A percentile compares a stretch with the other conserved stretches of the same genome.
Conservation (phyloP, 2,113 vertebrate genomes). For the Gallinago paraguaiae region DNA sequence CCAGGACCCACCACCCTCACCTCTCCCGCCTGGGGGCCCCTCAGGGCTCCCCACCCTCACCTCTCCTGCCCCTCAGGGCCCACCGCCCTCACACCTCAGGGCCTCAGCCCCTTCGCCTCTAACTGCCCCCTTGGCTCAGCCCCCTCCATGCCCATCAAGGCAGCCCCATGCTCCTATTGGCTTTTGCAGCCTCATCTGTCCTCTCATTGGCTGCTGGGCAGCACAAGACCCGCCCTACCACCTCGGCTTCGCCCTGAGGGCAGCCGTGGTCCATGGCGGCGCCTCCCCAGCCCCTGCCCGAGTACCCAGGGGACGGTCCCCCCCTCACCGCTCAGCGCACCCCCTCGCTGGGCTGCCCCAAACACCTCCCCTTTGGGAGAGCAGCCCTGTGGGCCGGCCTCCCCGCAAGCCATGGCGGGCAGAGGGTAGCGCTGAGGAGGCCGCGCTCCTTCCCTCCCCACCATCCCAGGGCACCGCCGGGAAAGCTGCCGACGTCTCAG, state of each 20-base stretch:
- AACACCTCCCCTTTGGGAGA: not conserved
- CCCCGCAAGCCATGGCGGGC: accelerated
- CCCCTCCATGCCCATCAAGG: not conserved
- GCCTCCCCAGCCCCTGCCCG: accelerated
- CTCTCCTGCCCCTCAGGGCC: not conserved
- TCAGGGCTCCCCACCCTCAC: not conserved
- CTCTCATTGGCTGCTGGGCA: not conserved
- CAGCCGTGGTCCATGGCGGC: not conserved
- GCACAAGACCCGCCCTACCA: not conserved
- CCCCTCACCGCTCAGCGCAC: no score
- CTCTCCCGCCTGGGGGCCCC: not conserved
- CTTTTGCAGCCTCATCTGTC: not conserved
- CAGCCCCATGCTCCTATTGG: not conserved
- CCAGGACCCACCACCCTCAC: not conserved
- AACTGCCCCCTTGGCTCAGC: not conserved
- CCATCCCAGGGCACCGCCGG: not conserved
- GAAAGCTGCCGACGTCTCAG: not conserved
- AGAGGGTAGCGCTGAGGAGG: not conserved
- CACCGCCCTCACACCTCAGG: not conserved
- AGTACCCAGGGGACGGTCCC: no score
- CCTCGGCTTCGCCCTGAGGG: not conserved
- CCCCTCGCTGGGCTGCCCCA: accelerated
- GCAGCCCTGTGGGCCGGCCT: not conserved
- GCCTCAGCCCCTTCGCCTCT: not conserved
- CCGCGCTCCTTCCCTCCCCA: not conserved